These are phyloP conservation scores for Automeris io DNA, from an alignment of 2,888 invertebrate genomes.

Conservation along the genomic window DNA sequence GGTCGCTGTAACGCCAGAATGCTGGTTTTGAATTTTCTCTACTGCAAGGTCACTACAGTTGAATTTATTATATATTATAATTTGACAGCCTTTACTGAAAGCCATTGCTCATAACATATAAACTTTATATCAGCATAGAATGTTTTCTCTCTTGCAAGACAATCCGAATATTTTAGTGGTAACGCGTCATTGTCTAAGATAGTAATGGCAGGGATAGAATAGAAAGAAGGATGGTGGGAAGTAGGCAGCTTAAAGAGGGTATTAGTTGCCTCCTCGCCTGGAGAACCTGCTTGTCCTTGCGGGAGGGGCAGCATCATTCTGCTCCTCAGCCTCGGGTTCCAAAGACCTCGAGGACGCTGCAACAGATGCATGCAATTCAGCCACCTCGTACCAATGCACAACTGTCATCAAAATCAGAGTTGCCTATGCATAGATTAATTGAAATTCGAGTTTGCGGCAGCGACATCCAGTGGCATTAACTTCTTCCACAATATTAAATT, in stretches of 20 bases:
- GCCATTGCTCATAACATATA: conserved; percentile 2
- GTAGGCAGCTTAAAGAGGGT: conserved; percentile 13
- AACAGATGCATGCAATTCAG: conserved; percentile 13
- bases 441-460: too few relatives aligned
- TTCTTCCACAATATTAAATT: too few relatives aligned
- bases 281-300: conserved; percentile 42
- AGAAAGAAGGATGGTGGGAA: conserved; percentile 16
- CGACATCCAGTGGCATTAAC: too few relatives aligned
- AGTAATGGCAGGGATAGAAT: conserved; percentile 10
- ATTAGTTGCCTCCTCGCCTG: conserved; percentile 51
- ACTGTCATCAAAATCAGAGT: too few relatives aligned
- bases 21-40: conserved; percentile 8
- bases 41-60: background rate
- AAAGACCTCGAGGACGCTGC: conserved; percentile 51
- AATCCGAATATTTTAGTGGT: conserved; percentile 5
- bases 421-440: too few relatives aligned
- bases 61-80: too few relatives aligned
- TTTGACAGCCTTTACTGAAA: background rate
- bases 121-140: background rate
- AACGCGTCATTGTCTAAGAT: conserved; percentile 6
- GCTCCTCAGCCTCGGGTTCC: conserved; percentile 51
- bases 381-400: background rate
- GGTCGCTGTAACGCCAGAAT: conserved; percentile 8
- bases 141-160: background rate
- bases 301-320: conserved; percentile 43